A percentile compares a stretch with the other conserved stretches of the same genome.
These are phyloP conservation scores for Heteronetta atricapilla DNA, from an alignment of 2,113 vertebrate genomes.

Conservation along the genomic window DNA sequence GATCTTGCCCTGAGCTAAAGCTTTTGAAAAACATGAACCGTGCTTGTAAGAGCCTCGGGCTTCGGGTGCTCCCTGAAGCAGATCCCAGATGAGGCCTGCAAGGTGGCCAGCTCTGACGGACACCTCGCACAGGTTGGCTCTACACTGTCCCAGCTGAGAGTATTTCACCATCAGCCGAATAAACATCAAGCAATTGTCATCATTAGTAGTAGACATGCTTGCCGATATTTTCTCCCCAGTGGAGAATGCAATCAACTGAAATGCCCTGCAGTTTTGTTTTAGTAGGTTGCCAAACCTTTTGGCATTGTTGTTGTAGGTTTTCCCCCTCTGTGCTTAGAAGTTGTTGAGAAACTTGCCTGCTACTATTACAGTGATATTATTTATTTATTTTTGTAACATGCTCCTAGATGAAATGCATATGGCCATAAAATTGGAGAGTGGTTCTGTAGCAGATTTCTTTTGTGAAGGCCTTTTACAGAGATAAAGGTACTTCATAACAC, in stretches of 20 bases:
- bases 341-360: neutral
- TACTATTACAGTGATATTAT: neutral
- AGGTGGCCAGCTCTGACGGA: neutral
- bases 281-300: neutral
- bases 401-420: neutral
- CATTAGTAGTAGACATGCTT: neutral
- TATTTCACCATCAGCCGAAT: neutral
- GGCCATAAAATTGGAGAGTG: neutral
- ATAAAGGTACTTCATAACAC: neutral
- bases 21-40: neutral
- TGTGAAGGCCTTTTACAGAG: neutral
- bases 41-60: neutral
- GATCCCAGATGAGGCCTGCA: neutral
- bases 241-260: neutral
- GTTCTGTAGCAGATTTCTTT: neutral
- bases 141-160: neutral
- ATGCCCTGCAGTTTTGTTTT: neutral
- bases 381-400: neutral
- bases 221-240: neutral
- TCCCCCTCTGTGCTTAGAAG: neutral
- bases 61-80: neutral
- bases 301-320: neutral
- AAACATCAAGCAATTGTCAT: neutral
- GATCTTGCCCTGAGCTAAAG: neutral
- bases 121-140: rapidly evolving